phyloP scores from a whole-genome alignment of 2,888 invertebrate species.

The Caenorhabditis sinica region DNA sequence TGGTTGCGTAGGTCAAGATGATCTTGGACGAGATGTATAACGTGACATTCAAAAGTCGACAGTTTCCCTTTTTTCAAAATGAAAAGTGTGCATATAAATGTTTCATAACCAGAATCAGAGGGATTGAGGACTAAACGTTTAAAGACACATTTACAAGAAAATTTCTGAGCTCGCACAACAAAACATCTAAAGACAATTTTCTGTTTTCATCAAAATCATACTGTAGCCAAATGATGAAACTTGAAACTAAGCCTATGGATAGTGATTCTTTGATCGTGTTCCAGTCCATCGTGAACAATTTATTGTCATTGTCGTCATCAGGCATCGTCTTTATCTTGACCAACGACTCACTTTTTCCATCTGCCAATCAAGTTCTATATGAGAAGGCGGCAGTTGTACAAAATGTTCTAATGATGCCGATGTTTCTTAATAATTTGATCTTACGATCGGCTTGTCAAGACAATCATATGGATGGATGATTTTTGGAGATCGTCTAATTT shows the following conservation, averaged over 20 bases:
- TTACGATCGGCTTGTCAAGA: background rate
- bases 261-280: background rate
- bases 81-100: no score
- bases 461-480: constrained; percentile 16
- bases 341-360: background rate
- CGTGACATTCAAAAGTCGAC: constrained; percentile 9
- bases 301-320: background rate
- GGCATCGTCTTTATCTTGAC: constrained; percentile 1
- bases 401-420: constrained; percentile 12
- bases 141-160: no score
- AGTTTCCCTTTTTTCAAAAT: background rate
- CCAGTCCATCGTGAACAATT: background rate
- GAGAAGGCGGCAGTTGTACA: background rate
- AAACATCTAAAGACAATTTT: no score
- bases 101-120: no score
- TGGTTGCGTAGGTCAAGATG: constrained; percentile 51
- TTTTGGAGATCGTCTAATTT: constrained; percentile 4
- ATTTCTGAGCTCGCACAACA: no score
- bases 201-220: background rate
- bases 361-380: background rate
- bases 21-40: background rate
- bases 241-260: background rate
- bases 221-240: background rate
- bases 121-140: no score
- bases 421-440: constrained; percentile 17